Evolutionary conservation across 1,140 invertebrate genomes (phyloP).

Genomic region (Fopius arisanus): DNA sequence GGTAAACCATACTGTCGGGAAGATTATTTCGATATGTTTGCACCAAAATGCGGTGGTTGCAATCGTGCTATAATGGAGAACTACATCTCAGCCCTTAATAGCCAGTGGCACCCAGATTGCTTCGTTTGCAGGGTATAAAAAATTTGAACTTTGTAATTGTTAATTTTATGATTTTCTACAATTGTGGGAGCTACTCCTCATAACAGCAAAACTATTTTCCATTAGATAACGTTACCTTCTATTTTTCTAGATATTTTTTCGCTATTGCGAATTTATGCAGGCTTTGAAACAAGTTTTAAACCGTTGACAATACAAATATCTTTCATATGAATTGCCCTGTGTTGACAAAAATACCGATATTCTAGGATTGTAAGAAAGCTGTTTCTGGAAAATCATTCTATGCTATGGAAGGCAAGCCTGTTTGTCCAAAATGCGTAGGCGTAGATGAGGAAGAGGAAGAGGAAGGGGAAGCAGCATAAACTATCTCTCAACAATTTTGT

Average conservation of each 20-base stretch:
- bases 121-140: conserved; percentile 97
- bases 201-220: not conserved
- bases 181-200: not conserved
- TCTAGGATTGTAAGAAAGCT: conserved; percentile 90
- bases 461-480: conserved; percentile 53
- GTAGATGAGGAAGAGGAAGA: conserved; percentile 86
- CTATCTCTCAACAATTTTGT: conserved; percentile 32
- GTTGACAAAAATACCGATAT: conserved; percentile 35
- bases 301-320: not conserved
- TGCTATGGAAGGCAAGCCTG: conserved; percentile 91
- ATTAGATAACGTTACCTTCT: not conserved
- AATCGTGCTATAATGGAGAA: conserved; percentile 97
- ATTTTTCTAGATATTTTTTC: not conserved
- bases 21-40: conserved; percentile 99
- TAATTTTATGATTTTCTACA: conserved; percentile 17
- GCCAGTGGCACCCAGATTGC: conserved; percentile 99
- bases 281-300: not conserved
- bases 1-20: conserved; percentile 93
- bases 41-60: conserved; percentile 98
- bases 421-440: conserved; percentile 89
- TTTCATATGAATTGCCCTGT: conserved; percentile 15
- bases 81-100: conserved; percentile 97
- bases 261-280: not conserved
- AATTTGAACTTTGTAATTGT: not conserved
- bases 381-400: conserved; percentile 95